Evolutionary conservation across 2,797 vertebrate species (phyloP).

Genomic region (Falco peregrinus): DNA sequence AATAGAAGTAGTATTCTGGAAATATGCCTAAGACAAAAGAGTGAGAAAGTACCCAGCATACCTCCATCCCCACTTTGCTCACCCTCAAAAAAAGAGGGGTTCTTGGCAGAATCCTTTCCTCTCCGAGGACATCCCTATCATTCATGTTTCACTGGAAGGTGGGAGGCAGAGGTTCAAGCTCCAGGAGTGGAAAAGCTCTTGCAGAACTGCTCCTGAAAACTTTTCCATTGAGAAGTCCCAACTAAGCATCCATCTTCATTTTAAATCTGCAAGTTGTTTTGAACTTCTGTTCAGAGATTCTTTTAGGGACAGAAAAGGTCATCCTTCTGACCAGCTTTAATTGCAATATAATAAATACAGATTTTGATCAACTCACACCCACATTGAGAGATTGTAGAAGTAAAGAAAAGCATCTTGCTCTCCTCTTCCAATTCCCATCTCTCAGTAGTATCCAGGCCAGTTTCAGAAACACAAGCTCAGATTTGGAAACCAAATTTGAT

Average conservation of each 20-base stretch:
- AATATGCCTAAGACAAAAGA: neutral
- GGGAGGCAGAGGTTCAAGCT: neutral
- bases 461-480: neutral
- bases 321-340: neutral
- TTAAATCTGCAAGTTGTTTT: neutral
- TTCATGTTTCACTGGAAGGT: rapidly evolving
- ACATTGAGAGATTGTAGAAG: neutral
- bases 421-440: neutral
- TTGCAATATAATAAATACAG: neutral
- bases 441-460: neutral
- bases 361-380: neutral
- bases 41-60: neutral
- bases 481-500: neutral
- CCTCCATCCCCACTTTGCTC: neutral
- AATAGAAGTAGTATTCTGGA: neutral
- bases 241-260: neutral
- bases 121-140: neutral
- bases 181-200: neutral
- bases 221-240: neutral
- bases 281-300: neutral
- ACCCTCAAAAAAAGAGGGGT: neutral
- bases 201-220: neutral
- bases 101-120: neutral
- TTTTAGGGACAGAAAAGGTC: neutral
- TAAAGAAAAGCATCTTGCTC: neutral